Evolutionary conservation across 2,113 vertebrate genomes (phyloP).

Genomic region (Dicrurus megarhynchus): DNA sequence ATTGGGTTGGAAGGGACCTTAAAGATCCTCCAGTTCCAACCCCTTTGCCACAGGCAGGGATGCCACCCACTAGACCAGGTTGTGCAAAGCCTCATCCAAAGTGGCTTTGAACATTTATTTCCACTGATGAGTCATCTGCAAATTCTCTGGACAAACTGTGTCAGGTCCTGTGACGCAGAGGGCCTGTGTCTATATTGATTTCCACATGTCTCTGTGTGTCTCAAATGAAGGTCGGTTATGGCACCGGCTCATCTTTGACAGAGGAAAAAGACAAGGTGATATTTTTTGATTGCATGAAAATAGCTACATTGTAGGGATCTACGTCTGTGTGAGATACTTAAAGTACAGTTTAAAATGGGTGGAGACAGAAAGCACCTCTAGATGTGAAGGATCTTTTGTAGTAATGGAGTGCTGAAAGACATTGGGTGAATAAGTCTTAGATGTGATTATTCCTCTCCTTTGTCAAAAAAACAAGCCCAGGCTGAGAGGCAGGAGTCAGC

Average conservation of each 20-base stretch:
- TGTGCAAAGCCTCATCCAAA: neutral
- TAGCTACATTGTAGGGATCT: neutral
- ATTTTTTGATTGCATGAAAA: neutral
- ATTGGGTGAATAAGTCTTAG: neutral
- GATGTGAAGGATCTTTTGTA: neutral
- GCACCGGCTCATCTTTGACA: neutral
- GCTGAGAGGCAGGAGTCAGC: neutral
- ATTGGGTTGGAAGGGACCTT: neutral
- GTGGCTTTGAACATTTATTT: neutral
- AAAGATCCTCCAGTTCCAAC: neutral
- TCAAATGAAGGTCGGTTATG: neutral
- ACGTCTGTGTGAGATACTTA: neutral
- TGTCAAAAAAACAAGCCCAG: neutral
- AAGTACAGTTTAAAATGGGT: neutral
- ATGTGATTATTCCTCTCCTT: neutral
- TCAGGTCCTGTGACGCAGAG: neutral
- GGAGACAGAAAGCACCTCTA: neutral
- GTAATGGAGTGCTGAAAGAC: neutral
- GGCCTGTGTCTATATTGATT: neutral
- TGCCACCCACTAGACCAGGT: neutral
- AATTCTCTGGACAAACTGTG: neutral
- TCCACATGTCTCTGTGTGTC: neutral
- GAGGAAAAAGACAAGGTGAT: neutral
- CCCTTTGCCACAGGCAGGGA: no score
- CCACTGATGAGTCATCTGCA: no score